phyloP scores from a whole-genome alignment of 1,140 invertebrate species.

The Solenopsis invicta region DNA sequence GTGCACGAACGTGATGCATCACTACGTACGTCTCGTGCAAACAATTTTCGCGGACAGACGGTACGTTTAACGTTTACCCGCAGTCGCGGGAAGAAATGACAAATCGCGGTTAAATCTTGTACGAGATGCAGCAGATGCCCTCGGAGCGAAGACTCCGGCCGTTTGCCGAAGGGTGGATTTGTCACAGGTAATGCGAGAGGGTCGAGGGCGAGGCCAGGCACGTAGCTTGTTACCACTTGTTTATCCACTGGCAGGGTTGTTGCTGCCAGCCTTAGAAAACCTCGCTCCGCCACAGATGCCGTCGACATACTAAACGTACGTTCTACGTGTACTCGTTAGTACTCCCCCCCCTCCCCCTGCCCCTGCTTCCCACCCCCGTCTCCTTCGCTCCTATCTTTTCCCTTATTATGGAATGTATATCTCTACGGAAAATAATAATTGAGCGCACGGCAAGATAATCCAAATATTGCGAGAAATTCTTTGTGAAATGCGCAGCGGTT shows the following conservation, averaged over 20 bases:
- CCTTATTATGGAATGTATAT: slow-evolving; percentile 39
- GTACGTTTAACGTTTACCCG: slow-evolving; percentile 1
- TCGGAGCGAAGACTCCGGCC: not conserved
- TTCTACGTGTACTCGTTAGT: slow-evolving; percentile 77
- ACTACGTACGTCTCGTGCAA: not conserved
- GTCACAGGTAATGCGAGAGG: slow-evolving; percentile 69
- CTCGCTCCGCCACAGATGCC: slow-evolving; percentile 72
- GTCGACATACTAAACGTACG: slow-evolving; percentile 78
- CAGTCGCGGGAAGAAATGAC: slow-evolving; percentile 41
- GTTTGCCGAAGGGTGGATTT: slow-evolving; percentile 71
- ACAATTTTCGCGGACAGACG: slow-evolving; percentile 38
- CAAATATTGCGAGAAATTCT: not conserved
- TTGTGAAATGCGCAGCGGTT: not conserved
- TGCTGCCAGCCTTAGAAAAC: slow-evolving; percentile 72
- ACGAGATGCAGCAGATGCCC: slow-evolving; percentile 25
- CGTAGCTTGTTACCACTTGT: slow-evolving; percentile 83
- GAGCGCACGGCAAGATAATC: not conserved
- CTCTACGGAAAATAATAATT: not conserved
- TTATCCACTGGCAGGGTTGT: slow-evolving; percentile 76
- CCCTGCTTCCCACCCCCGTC: slow-evolving; percentile 7
- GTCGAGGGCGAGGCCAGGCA: slow-evolving; percentile 69
- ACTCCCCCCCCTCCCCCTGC: slow-evolving; percentile 15
- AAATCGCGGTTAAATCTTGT: slow-evolving; percentile 62
- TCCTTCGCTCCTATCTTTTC: slow-evolving; percentile 39
- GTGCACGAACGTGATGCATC: slow-evolving; percentile 8